These are phyloP conservation scores for Papilio dardanus DNA, from an alignment of 1,140 invertebrate species.

Conservation along the genomic window DNA sequence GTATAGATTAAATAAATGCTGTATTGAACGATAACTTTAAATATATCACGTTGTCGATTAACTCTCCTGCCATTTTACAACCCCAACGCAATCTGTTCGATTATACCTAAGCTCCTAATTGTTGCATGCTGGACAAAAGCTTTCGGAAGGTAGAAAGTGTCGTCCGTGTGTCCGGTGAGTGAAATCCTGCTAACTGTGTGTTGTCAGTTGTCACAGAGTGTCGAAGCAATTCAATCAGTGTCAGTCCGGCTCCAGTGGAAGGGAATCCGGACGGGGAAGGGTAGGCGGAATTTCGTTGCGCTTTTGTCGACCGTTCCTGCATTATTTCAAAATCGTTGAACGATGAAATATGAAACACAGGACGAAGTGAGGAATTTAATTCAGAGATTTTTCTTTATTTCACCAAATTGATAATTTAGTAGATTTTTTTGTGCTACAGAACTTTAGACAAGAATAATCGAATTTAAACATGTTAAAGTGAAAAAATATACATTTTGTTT, in stretches of 20 bases:
- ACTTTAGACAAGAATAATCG: no score
- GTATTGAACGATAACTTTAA: no score
- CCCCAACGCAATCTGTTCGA: background rate
- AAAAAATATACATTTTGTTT: no score
- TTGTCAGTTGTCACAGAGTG: background rate
- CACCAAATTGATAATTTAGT: no score
- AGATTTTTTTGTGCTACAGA: no score
- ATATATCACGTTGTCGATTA: no score
- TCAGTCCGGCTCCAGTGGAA: background rate
- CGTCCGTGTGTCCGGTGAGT: background rate
- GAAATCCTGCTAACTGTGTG: constrained; percentile 12
- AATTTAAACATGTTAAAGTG: no score
- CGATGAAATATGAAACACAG: background rate
- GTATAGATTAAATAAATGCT: no score
- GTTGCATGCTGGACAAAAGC: background rate
- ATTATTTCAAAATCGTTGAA: background rate
- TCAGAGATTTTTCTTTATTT: no score
- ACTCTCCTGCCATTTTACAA: no score
- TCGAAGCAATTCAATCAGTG: constrained; percentile 22
- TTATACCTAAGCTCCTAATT: background rate
- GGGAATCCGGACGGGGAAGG: background rate
- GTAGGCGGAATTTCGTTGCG: background rate
- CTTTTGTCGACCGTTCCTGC: background rate
- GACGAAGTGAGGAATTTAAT: no score
- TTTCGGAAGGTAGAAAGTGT: background rate